These are phyloP conservation scores for Theristus sp. DNA, from an alignment of 2,888 invertebrate species.

Conservation along the genomic window DNA sequence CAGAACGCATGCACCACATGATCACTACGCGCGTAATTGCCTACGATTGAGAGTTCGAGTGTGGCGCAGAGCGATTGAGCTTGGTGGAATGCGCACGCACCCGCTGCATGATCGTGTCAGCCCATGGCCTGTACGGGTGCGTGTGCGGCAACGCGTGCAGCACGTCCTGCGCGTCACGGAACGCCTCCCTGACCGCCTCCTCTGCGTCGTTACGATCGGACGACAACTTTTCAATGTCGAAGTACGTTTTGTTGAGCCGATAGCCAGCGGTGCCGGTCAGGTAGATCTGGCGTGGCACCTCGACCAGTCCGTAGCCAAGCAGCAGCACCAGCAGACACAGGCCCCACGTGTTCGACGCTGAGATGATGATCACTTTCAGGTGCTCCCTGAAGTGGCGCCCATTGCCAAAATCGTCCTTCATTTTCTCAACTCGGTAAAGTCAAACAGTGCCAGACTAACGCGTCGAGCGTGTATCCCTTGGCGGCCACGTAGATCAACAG, in stretches of 20 bases:
- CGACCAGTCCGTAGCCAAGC: conserved; percentile 80
- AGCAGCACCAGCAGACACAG: conserved; percentile 76
- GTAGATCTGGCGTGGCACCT: conserved; percentile 41
- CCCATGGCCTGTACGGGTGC: conserved; percentile 41
- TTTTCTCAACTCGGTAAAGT: no score
- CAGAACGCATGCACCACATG: no score
- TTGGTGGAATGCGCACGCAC: not conserved
- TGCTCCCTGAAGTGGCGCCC: conserved; percentile 54
- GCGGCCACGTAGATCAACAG: conserved; percentile 81
- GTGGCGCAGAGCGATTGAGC: not conserved
- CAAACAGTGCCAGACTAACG: no score
- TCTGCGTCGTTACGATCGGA: conserved; percentile 91
- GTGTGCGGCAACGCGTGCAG: conserved; percentile 47
- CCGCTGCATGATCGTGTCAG: not conserved
- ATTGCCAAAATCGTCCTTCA: no score
- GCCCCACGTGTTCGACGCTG: conserved; percentile 98
- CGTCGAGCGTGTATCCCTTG: conserved; percentile 67
- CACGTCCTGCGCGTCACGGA: conserved; percentile 61
- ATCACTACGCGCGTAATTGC: no score
- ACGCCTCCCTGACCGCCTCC: conserved; percentile 67
- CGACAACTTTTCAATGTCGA: conserved; percentile 25
- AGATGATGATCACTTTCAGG: conserved; percentile 85
- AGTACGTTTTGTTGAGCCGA: conserved; percentile 23
- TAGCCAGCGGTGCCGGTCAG: conserved; percentile 11
- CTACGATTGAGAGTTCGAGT: no score